Evolutionary conservation across 2,113 vertebrate genomes (phyloP).

Genomic region (Centropus unirufus): DNA sequence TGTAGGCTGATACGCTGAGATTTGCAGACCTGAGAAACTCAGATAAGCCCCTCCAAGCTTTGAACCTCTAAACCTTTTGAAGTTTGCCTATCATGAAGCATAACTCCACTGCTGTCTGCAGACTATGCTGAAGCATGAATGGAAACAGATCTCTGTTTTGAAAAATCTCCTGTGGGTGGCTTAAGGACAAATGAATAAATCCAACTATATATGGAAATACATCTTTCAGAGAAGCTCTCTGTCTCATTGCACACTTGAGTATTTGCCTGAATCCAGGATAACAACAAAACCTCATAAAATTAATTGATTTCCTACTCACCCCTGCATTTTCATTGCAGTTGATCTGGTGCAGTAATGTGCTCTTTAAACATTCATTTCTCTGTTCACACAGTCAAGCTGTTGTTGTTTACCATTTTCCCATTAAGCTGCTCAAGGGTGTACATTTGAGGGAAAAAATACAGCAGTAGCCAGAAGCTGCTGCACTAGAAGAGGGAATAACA

Average conservation of each 20-base stretch:
- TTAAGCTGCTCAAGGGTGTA: not conserved
- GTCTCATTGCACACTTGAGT: not conserved
- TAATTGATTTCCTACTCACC: not conserved
- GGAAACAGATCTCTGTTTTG: conserved; percentile 39
- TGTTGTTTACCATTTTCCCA: conserved; percentile 12
- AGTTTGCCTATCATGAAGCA: conserved; percentile 5
- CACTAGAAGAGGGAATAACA: not conserved
- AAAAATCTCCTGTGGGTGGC: not conserved
- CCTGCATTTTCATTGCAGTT: not conserved
- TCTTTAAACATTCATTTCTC: conserved; percentile 23
- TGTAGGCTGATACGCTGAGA: conserved; percentile 48
- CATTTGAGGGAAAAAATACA: not conserved
- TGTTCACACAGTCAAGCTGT: conserved; percentile 29
- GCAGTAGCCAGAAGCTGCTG: not conserved
- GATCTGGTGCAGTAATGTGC: not conserved
- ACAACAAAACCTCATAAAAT: not conserved
- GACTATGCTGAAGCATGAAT: not conserved
- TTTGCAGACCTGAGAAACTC: conserved; percentile 49
- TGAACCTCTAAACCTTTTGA: conserved; percentile 52
- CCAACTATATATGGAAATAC: not conserved
- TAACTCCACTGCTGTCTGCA: conserved; percentile 1
- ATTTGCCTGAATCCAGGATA: not conserved
- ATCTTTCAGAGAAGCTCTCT: not conserved
- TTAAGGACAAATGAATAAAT: conserved; percentile 1
- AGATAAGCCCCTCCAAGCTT: conserved; percentile 51